Evolutionary conservation across 2,797 vertebrate species (phyloP), one percentile per base, ranked within the genome.

Genomic region (Tolypeutes matacus): DNA sequence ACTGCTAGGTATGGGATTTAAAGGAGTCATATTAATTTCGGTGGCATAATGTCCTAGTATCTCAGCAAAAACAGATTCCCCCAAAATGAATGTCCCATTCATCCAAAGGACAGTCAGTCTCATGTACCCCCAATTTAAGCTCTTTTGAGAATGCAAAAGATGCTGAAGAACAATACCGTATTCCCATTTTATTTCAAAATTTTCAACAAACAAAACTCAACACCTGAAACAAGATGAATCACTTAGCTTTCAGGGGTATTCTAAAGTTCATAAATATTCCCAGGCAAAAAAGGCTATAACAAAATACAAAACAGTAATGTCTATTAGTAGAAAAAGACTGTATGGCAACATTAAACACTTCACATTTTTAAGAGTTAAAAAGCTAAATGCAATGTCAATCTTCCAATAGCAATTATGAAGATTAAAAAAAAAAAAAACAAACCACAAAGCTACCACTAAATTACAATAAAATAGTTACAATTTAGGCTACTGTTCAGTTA

Each of bases 81-180:
- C 15, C 1, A n/a, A 51, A 85, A 77, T 34, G 46, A 70, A 86
- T 9, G 20, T 11, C 34, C 49, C 18, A 20, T 62, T 86, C 14
- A 64, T 62, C 31, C 46, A 46, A 83, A 84, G 49, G 53, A 42
- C 31, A 31, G n/a, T 14, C 39, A 17, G 36, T 11, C 62, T 65
- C 49, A 88, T 7, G 42, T 18, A 56, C 31, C 27, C 1, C 25
- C 20, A 81, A 18, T 73, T 39, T 84, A 81, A 95, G 73, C 36
- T 86, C 75, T 94, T 76, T 15, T 34, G 27, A 93, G 93, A 96
- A 84, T 23, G 7, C 27, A 91, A 77, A 92, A 91, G 21, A 75
- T 27, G 58, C 8, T 9, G 36, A 67, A 92, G 31, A 95, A 81
- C 34, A 51, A 84, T 36, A 56, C 21, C 15, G 53, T 2, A 20